A percentile compares a stretch with the other conserved stretches of the same genome.
Conservation (phyloP, 2,113 vertebrate genomes). For the Otus sunia region DNA sequence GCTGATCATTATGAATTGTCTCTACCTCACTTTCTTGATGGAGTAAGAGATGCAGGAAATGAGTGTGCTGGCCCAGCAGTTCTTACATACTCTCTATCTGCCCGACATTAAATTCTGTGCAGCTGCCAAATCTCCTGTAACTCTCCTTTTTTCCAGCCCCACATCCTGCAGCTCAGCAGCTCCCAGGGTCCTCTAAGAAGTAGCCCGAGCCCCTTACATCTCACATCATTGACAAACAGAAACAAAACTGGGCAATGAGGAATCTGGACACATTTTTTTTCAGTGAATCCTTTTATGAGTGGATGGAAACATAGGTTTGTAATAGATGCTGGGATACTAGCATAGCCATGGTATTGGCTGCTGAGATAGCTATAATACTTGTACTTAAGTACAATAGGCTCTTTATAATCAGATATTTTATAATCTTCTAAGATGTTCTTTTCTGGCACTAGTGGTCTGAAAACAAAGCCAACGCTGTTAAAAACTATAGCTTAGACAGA, state of each 20-base stretch:
- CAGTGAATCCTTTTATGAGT: not conserved
- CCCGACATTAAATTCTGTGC: not conserved
- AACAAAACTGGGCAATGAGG: not conserved
- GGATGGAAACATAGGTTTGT: not conserved
- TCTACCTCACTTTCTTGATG: not conserved
- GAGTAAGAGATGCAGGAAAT: conserved; percentile 8
- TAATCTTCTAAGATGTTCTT: not conserved
- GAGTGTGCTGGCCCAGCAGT: not conserved
- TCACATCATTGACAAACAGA: not conserved
- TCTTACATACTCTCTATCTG: not conserved
- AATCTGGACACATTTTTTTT: not conserved
- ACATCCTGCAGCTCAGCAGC: not conserved
- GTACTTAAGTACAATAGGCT: not conserved
- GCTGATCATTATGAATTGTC: not conserved
- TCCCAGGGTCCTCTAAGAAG: not conserved
- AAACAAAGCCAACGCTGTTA: conserved; percentile 9
- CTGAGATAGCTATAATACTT: not conserved
- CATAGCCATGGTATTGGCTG: not conserved
- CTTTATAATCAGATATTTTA: conserved; percentile 10
- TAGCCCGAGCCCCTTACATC: not conserved
- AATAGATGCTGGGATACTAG: not conserved
- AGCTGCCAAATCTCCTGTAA: not conserved
- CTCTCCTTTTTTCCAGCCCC: not conserved
- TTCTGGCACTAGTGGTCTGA: not conserved
- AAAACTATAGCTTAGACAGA: not conserved